Percentiles rank a stretch among this genome's conserved stretches.
phyloP scores from a whole-genome alignment of 2,797 vertebrate species.

The Adelosebastes latens region DNA sequence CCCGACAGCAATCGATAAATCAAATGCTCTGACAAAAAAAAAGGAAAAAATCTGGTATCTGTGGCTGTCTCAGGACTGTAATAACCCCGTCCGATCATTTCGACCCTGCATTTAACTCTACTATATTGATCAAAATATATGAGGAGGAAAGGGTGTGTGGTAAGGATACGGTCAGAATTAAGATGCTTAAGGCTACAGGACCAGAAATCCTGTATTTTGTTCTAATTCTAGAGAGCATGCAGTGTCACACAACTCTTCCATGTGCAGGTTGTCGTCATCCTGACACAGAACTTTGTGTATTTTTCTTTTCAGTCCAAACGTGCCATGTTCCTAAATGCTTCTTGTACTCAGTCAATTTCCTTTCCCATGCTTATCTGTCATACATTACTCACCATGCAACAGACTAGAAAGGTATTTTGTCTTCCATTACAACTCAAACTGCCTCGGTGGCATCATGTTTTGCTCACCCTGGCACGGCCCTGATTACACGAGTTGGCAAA shows the following conservation, averaged over 20 bases:
- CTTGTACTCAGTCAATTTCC: not conserved
- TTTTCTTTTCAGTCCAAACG: not conserved
- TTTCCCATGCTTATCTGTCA: not conserved
- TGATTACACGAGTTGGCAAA: slow-evolving; percentile 28
- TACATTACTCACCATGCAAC: not conserved
- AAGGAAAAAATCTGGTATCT: rapidly evolving
- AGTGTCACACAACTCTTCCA: not conserved
- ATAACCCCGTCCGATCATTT: too few relatives aligned
- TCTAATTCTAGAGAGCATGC: not conserved
- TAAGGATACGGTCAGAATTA: not conserved
- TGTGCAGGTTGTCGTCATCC: not conserved
- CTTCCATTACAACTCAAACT: not conserved
- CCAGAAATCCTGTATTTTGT: not conserved
- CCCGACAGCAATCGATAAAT: too few relatives aligned
- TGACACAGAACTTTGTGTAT: not conserved
- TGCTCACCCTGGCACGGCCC: slow-evolving; percentile 27
- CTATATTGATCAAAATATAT: not conserved
- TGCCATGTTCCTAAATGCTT: not conserved
- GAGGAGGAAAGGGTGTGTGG: not conserved
- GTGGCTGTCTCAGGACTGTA: too few relatives aligned
- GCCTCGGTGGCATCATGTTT: slow-evolving; percentile 20
- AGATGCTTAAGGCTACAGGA: not conserved
- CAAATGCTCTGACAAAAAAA: too few relatives aligned
- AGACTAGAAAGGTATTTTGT: not conserved
- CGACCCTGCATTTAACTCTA: not conserved